Evolutionary conservation across 2,888 invertebrate species (phyloP).

Genomic region (Tuta absoluta): DNA sequence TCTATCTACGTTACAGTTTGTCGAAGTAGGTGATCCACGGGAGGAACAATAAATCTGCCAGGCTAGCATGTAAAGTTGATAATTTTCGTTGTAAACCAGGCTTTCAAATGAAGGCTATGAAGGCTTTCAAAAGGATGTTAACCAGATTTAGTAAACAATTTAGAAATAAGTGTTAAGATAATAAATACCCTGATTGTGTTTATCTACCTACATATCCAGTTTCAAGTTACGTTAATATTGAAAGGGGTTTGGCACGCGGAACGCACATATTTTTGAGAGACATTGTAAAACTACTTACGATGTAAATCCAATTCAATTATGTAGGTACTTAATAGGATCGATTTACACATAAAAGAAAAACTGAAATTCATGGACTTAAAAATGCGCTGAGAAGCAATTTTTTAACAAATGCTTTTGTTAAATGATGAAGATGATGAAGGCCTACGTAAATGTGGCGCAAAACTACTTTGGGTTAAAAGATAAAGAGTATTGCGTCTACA

Average conservation of each 20-base stretch:
- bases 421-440: too few relatives aligned
- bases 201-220: neutral
- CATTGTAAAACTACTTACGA: neutral
- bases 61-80: neutral
- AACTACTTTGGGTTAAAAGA: too few relatives aligned
- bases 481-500: too few relatives aligned
- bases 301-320: neutral
- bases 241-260: neutral
- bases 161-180: neutral
- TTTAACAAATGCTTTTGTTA: too few relatives aligned
- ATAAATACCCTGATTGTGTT: neutral
- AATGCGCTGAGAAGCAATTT: too few relatives aligned
- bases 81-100: neutral
- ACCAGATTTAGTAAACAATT: neutral
- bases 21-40: neutral
- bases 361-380: too few relatives aligned
- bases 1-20: neutral
- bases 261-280: neutral
- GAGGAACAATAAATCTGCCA: neutral
- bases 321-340: too few relatives aligned
- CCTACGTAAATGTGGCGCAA: too few relatives aligned
- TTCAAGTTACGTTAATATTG: neutral
- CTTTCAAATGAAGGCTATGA: neutral
- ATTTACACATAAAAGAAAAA: too few relatives aligned
- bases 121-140: too few relatives aligned